phyloP scores from a whole-genome alignment of 2,888 invertebrate genomes.

The Macroteleia sp. region DNA sequence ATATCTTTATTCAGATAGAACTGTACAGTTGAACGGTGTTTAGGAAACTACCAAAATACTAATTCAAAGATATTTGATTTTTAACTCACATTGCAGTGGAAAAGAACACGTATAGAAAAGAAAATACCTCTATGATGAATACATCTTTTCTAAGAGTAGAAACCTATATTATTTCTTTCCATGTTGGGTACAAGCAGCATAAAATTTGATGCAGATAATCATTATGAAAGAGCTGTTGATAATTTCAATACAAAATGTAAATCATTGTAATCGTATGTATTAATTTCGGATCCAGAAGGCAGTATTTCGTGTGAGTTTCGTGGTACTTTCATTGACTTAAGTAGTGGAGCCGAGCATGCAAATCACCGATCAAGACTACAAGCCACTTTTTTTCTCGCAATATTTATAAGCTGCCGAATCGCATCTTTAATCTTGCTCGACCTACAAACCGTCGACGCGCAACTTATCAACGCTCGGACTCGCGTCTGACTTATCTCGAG shows the following conservation, averaged over 20 bases:
- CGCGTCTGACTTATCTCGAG: slow-evolving; percentile 47
- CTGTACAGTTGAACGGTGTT: too few relatives aligned
- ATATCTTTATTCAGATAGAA: too few relatives aligned
- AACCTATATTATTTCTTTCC: too few relatives aligned
- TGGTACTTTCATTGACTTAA: slow-evolving; percentile 35
- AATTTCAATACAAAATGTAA: slow-evolving; percentile 34
- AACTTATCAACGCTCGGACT: slow-evolving; percentile 51
- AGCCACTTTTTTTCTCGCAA: slow-evolving; percentile 21
- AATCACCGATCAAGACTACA: slow-evolving; percentile 26
- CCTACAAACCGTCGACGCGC: slow-evolving; percentile 44
- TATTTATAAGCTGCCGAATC: slow-evolving; percentile 49
- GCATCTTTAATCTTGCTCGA: slow-evolving; percentile 54
- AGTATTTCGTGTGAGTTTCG: slow-evolving; percentile 2
- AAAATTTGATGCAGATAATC: too few relatives aligned
- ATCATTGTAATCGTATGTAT: slow-evolving; percentile 31
- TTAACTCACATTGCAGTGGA: too few relatives aligned
- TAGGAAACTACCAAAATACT: too few relatives aligned
- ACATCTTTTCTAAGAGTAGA: too few relatives aligned
- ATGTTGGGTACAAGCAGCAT: too few relatives aligned
- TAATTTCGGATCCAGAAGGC: slow-evolving; percentile 18
- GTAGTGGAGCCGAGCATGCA: slow-evolving; percentile 25
- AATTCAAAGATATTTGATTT: too few relatives aligned
- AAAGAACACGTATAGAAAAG: too few relatives aligned
- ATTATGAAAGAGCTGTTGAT: too few relatives aligned
- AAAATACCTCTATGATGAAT: too few relatives aligned